Percentiles rank a stretch among this genome's conserved stretches.
phyloP scores from a whole-genome alignment of 2,797 vertebrate species.

The Enteromius fasciolatus region DNA sequence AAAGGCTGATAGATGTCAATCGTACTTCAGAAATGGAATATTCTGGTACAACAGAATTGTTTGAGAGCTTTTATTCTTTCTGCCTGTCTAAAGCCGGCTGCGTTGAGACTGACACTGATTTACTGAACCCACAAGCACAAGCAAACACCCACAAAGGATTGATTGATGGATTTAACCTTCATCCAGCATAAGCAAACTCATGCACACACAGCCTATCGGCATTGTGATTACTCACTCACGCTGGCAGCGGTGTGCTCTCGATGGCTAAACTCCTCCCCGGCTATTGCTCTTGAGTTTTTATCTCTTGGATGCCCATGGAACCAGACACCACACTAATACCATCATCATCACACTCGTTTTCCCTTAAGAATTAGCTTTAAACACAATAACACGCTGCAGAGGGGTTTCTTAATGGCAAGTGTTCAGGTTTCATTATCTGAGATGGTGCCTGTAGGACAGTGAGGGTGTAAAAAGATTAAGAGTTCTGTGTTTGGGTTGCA shows the following conservation, averaged over 20 bases:
- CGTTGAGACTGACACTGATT: slow-evolving; percentile 40
- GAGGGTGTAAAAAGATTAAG: slow-evolving; percentile 4
- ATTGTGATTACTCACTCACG: slow-evolving; percentile 69
- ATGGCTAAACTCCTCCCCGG: slow-evolving; percentile 34
- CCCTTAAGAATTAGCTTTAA: slow-evolving; percentile 4
- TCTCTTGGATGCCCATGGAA: not conserved
- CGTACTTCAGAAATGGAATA: slow-evolving; percentile 18
- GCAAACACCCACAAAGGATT: slow-evolving; percentile 20
- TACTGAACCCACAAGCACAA: slow-evolving; percentile 18
- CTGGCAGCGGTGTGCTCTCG: slow-evolving; percentile 26
- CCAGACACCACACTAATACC: not conserved
- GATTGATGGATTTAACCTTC: slow-evolving; percentile 50
- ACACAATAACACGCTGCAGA: not conserved
- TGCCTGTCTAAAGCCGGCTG: slow-evolving; percentile 4
- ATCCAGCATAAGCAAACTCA: slow-evolving; percentile 15
- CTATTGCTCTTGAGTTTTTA: slow-evolving; percentile 9
- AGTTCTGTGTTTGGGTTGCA: slow-evolving; percentile 33
- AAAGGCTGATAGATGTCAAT: slow-evolving; percentile 20
- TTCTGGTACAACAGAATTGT: slow-evolving; percentile 3
- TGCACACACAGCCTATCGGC: slow-evolving; percentile 36
- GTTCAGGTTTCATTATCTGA: slow-evolving; percentile 29
- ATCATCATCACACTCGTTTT: slow-evolving; percentile 27
- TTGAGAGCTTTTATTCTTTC: not conserved
- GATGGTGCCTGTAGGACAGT: slow-evolving; percentile 17
- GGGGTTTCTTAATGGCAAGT: slow-evolving; percentile 6